Evolutionary conservation across 2,797 vertebrate genomes (phyloP).

Genomic region (Lemur catta): DNA sequence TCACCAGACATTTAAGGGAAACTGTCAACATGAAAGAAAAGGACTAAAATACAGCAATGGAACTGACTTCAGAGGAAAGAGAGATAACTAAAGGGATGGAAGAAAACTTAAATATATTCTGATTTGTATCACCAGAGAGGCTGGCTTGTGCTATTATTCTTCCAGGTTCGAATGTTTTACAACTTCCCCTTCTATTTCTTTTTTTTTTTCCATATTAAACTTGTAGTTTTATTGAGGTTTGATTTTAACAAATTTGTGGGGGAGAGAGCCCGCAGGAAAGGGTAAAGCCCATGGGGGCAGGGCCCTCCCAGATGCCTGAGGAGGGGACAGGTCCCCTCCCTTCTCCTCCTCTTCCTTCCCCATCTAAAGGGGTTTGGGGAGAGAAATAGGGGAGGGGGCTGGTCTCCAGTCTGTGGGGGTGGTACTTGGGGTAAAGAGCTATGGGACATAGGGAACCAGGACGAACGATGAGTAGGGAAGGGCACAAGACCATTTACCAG

Average conservation of each 20-base stretch:
- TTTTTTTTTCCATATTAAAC: too few species aligned
- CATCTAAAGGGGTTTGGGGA: constrained; percentile 63
- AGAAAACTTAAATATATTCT: constrained; percentile 25
- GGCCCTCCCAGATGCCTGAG: constrained; percentile 72
- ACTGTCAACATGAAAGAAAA: constrained; percentile 7
- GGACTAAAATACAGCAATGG: background rate
- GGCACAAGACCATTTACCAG: constrained; percentile 69
- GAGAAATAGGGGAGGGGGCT: constrained; percentile 61
- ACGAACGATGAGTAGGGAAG: background rate
- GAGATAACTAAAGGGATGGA: constrained; percentile 2
- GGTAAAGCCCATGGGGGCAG: background rate
- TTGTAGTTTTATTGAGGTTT: too few species aligned
- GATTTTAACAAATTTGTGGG: too few species aligned
- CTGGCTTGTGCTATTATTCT: background rate
- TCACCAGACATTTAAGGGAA: constrained; percentile 5
- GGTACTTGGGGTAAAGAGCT: constrained; percentile 42
- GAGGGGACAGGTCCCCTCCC: constrained; percentile 63
- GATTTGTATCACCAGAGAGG: background rate
- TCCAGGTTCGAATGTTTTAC: background rate
- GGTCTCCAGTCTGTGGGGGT: constrained; percentile 64
- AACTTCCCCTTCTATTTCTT: background rate
- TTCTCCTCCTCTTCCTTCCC: constrained; percentile 58
- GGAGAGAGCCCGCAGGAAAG: background rate
- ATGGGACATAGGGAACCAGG: constrained; percentile 56
- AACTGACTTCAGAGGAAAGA: constrained; percentile 43